phyloP scores from a whole-genome alignment of 1,140 invertebrate species.

The Apis florea region DNA sequence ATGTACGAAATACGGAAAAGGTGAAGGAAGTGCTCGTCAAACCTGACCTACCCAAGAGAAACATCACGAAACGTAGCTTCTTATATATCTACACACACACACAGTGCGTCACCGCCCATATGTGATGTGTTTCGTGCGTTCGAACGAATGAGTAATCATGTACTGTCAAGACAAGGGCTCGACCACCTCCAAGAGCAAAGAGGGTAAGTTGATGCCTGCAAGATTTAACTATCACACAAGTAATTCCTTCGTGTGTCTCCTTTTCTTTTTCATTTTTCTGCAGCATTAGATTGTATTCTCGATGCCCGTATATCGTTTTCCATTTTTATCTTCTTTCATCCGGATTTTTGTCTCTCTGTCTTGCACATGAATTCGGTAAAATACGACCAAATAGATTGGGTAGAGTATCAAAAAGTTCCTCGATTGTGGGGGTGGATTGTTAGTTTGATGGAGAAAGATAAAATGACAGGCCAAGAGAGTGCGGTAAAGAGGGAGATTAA shows the following conservation, averaged over 20 bases:
- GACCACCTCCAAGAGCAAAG: slow-evolving; percentile 71
- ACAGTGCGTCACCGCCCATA: slow-evolving; percentile 75
- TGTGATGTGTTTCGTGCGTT: slow-evolving; percentile 68
- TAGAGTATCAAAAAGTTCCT: slow-evolving; percentile 36
- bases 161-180: slow-evolving; percentile 75
- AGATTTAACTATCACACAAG: slow-evolving; percentile 19
- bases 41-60: slow-evolving; percentile 55
- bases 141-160: slow-evolving; percentile 75
- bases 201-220: slow-evolving; percentile 67
- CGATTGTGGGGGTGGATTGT: slow-evolving; percentile 34
- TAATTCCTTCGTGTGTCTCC: slow-evolving; percentile 2
- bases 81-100: slow-evolving; percentile 52
- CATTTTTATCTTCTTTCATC: slow-evolving; percentile 13
- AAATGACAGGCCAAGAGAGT: slow-evolving; percentile 30
- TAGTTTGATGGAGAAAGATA: slow-evolving; percentile 24
- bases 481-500: slow-evolving; percentile 34
- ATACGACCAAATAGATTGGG: slow-evolving; percentile 2
- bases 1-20: slow-evolving; percentile 42
- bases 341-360: slow-evolving; percentile 12
- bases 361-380: slow-evolving; percentile 33
- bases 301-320: neutral
- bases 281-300: slow-evolving; percentile 19
- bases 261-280: slow-evolving; percentile 24
- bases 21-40: slow-evolving; percentile 45
- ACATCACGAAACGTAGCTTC: slow-evolving; percentile 33